These are phyloP conservation scores for Yponomeuta plumbellus DNA, from an alignment of 2,888 invertebrate genomes.

Conservation along the genomic window DNA sequence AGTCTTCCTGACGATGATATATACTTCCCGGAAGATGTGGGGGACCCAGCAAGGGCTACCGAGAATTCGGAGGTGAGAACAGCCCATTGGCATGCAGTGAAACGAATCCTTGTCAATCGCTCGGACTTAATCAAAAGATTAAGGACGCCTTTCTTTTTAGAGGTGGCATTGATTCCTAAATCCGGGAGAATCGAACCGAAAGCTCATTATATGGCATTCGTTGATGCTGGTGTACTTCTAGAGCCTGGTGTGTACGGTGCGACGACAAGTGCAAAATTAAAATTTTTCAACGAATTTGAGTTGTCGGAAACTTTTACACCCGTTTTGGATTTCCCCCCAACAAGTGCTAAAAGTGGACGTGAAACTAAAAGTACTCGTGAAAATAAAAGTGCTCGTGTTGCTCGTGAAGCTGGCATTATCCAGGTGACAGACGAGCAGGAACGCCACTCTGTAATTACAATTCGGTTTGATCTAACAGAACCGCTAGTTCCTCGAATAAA, in stretches of 20 bases:
- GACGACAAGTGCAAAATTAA: slow-evolving; percentile 43
- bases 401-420: background rate
- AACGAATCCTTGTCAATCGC: slow-evolving; percentile 53
- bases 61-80: slow-evolving; percentile 27
- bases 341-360: slow-evolving; percentile 46
- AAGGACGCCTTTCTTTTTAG: slow-evolving; percentile 44
- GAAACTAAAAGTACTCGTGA: slow-evolving; percentile 23
- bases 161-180: slow-evolving; percentile 60
- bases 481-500: slow-evolving; percentile 46
- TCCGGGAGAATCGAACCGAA: slow-evolving; percentile 54
- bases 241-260: slow-evolving; percentile 51
- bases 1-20: slow-evolving; percentile 45
- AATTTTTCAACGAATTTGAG: slow-evolving; percentile 42
- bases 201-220: slow-evolving; percentile 54
- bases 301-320: slow-evolving; percentile 40
- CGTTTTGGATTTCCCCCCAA: slow-evolving; percentile 52
- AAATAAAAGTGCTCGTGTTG: slow-evolving; percentile 30
- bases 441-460: slow-evolving; percentile 40
- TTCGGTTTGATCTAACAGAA: slow-evolving; percentile 55
- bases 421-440: slow-evolving; percentile 42
- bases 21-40: slow-evolving; percentile 46
- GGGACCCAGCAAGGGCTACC: slow-evolving; percentile 25
- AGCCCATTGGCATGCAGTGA: slow-evolving; percentile 60
- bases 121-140: slow-evolving; percentile 37
- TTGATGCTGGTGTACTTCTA: slow-evolving; percentile 52